Evolutionary conservation across 2,888 invertebrate genomes (phyloP), one percentile per base, ranked within the genome.

Genomic region (Capitulum mitella): DNA sequence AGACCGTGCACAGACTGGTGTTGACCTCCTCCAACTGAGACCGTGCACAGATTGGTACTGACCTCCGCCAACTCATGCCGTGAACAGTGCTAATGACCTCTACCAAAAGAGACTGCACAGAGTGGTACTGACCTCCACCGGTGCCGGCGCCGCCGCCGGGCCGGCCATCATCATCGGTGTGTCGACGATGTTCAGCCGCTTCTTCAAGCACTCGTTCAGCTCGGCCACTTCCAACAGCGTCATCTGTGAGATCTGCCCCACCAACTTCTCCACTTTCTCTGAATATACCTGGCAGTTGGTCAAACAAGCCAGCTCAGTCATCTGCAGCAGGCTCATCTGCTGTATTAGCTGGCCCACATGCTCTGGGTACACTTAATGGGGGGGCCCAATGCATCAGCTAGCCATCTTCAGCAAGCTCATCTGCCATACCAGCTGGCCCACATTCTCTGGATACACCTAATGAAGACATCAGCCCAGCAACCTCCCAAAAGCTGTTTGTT

Each of bases 211-310:
- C 81, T 92, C 91, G 85, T 95, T 97, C 1, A 98, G 88, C 85
- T 98, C 96, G 2, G 96, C 92, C 5, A 98, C 97, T 89, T 98
- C 98, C n/a, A 98, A 85, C 0, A 98, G 88, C 83, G 93, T 96
- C 1, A 98, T 87, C 79, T 90, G 89, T 0, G 95, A 90, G 79
- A 98, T 98, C 83, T 97, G 93, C 70, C 90, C 89, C 0, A 94
- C 94, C 80, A 98, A 89, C 86, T 91, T 91, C 83, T 94, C 92
- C 79, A 98, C 91, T 88, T 97, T 97, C 0, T 93, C 90, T n/a
- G 93, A 90, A 58, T 91, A 90, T n/a, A 90, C 90, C 84, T 92
- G 77, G 16, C 22, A 46, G n/a, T 46, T 10, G 6, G 6, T 46
- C 6, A 6, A 46, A 46, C 19, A 5, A 48, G 19, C 46, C 58